A percentile compares a stretch with the other conserved stretches of the same genome.
phyloP scores from a whole-genome alignment of 2,888 invertebrate species.

The Phorcus lineatus region DNA sequence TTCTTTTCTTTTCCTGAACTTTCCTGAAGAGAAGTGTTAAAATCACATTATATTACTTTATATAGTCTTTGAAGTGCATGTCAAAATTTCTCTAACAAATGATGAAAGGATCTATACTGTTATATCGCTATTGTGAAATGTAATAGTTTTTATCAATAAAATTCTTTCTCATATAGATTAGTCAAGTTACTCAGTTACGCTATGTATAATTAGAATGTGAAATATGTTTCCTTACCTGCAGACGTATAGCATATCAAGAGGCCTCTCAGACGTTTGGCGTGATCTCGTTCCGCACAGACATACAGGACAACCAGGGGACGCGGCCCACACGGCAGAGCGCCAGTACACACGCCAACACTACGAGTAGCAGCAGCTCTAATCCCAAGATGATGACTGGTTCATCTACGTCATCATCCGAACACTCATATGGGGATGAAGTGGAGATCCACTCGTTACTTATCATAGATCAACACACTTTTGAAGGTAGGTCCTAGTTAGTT shows the following conservation, averaged over 20 bases:
- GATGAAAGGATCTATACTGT: too few species aligned
- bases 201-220: too few species aligned
- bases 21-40: too few species aligned
- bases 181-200: too few species aligned
- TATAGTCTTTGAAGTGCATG: too few species aligned
- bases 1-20: too few species aligned
- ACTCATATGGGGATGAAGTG: constrained; percentile 85
- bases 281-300: constrained; percentile 91
- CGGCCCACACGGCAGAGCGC: constrained; percentile 83
- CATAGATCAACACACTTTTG: constrained; percentile 97
- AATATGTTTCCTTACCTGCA: constrained; percentile 37
- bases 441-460: constrained; percentile 90
- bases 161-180: too few species aligned
- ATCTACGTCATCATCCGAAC: constrained; percentile 78
- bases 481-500: constrained; percentile 77
- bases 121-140: too few species aligned
- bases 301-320: constrained; percentile 83
- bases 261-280: constrained; percentile 90
- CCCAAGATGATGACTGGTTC: constrained; percentile 70
- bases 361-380: constrained; percentile 78
- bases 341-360: constrained; percentile 83
- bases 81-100: too few species aligned
- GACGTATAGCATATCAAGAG: constrained; percentile 94
- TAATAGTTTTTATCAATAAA: too few species aligned
- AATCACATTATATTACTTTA: background rate